Evolutionary conservation across 2,113 vertebrate genomes (phyloP).

Genomic region (Guaruba guarouba): DNA sequence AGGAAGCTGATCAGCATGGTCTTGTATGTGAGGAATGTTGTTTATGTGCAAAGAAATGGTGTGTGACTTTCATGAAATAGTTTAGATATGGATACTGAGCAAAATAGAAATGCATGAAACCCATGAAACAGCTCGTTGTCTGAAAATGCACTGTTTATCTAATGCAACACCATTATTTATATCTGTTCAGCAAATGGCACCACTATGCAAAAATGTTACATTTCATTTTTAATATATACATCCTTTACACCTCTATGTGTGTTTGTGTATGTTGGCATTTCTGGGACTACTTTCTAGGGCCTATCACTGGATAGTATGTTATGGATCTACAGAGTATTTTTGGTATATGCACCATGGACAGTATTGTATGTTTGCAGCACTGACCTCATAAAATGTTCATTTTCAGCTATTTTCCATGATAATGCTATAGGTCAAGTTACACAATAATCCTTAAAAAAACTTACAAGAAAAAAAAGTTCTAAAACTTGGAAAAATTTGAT

Average conservation of each 20-base stretch:
- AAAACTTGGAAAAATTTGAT: background rate
- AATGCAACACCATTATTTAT: background rate
- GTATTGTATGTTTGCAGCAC: background rate
- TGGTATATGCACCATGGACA: background rate
- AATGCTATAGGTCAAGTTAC: background rate
- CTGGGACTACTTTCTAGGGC: background rate
- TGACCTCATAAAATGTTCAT: background rate
- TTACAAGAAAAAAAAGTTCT: background rate
- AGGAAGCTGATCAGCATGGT: background rate
- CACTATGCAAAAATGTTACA: background rate
- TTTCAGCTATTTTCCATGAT: background rate
- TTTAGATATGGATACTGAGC: background rate
- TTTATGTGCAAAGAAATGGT: slow-evolving; percentile 12
- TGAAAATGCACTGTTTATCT: background rate
- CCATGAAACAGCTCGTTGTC: background rate
- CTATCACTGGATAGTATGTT: background rate
- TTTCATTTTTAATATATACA: background rate
- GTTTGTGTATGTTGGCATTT: background rate
- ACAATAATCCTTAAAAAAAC: background rate
- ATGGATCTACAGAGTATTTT: background rate
- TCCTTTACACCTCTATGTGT: background rate
- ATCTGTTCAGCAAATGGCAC: background rate
- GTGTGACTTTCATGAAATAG: background rate
- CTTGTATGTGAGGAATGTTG: background rate
- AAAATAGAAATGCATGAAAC: background rate